Evolutionary conservation across 1,140 invertebrate species (phyloP).

Genomic region (Nasonia longicornis): DNA sequence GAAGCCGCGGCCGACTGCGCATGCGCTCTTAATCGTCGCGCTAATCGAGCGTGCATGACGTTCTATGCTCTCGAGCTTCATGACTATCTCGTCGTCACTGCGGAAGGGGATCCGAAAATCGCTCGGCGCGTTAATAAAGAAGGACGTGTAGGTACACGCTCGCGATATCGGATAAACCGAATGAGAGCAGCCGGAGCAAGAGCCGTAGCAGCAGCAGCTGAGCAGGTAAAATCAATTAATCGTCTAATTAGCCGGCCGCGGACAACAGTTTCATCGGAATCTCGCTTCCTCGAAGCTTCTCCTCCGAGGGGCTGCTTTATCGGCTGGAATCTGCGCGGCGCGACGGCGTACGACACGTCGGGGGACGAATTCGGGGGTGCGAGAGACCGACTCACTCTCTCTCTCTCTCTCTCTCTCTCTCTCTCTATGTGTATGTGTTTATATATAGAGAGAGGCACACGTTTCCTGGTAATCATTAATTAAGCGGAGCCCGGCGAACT

Average conservation of each 20-base stretch:
- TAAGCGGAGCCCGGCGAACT: slow-evolving; percentile 55
- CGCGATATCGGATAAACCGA: slow-evolving; percentile 25
- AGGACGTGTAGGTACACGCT: not conserved
- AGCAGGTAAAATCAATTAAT: slow-evolving; percentile 47
- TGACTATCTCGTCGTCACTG: too few relatives aligned
- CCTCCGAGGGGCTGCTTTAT: slow-evolving; percentile 26
- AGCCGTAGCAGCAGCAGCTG: not conserved
- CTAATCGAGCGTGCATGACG: slow-evolving; percentile 52
- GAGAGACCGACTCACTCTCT: not conserved
- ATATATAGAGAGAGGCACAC: slow-evolving; percentile 42
- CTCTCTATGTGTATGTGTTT: not conserved
- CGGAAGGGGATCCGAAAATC: not conserved
- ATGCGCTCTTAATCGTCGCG: slow-evolving; percentile 53
- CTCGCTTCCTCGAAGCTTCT: slow-evolving; percentile 41
- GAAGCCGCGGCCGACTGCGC: not conserved
- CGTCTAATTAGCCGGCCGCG: slow-evolving; percentile 41
- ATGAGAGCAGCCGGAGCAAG: not conserved
- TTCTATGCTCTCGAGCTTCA: not conserved
- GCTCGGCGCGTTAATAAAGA: not conserved
- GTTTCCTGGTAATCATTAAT: slow-evolving; percentile 69
- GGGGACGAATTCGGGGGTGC: slow-evolving; percentile 42
- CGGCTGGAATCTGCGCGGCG: slow-evolving; percentile 24
- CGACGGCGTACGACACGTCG: slow-evolving; percentile 7
- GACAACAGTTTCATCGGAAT: slow-evolving; percentile 44
- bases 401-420: not conserved